A percentile compares a stretch with the other conserved stretches of the same genome.
Conservation (phyloP, 2,113 vertebrate genomes). For the Peucedramus taeniatus region DNA sequence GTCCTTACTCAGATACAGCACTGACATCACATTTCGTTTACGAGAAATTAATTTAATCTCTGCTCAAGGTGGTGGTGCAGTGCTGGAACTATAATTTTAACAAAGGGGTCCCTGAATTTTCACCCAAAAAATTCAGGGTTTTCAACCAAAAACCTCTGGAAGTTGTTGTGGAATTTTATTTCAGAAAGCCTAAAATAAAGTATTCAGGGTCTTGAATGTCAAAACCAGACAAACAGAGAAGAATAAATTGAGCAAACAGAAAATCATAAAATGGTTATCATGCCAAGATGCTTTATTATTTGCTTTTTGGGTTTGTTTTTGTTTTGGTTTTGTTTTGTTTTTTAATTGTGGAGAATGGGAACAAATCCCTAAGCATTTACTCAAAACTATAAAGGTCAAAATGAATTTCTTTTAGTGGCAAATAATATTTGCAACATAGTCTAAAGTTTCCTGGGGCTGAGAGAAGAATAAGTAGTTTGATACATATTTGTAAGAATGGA, state of each 20-base stretch:
- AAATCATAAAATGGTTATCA: neutral
- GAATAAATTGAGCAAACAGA: neutral
- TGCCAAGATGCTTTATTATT: neutral
- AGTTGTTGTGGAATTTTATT: neutral
- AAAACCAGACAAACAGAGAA: neutral
- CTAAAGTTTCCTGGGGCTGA: neutral
- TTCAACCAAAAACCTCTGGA: neutral
- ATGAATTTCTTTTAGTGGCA: neutral
- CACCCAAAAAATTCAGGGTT: too few species aligned
- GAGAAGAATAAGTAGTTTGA: neutral
- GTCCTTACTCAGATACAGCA: neutral
- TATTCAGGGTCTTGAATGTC: neutral
- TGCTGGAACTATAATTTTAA: neutral
- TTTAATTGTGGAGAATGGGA: neutral
- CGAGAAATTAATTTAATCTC: neutral
- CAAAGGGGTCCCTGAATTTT: neutral
- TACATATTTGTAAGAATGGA: neutral
- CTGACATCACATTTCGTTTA: neutral
- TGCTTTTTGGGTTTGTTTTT: neutral
- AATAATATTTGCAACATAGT: neutral
- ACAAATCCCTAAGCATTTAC: neutral
- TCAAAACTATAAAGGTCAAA: neutral
- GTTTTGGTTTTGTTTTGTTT: neutral
- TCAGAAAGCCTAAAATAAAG: neutral
- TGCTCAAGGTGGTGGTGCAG: neutral